Percentiles rank a stretch among this genome's conserved stretches.
These are phyloP conservation scores for Temnothorax nylanderi DNA, from an alignment of 1,140 invertebrate genomes.

Conservation along the genomic window DNA sequence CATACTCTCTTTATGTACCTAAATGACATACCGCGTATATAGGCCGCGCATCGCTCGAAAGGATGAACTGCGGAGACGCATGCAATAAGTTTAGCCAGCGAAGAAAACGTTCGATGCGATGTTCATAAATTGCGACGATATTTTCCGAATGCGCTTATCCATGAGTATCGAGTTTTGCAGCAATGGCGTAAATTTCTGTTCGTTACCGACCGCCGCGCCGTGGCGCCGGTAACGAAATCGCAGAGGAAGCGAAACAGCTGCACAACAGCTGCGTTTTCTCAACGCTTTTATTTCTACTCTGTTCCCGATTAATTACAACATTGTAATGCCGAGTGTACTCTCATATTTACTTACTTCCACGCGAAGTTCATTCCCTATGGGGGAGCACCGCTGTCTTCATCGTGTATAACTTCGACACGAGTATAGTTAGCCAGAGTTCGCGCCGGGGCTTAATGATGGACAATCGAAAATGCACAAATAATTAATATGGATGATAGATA, in stretches of 20 bases:
- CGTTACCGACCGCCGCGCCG: neutral
- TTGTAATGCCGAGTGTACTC: slow-evolving; percentile 15
- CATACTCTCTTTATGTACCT: neutral
- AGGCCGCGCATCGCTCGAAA: too few species aligned
- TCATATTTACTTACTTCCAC: slow-evolving; percentile 4
- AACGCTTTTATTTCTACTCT: slow-evolving; percentile 28
- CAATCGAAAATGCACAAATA: neutral
- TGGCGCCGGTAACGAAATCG: slow-evolving; percentile 7
- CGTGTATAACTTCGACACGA: neutral
- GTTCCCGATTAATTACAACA: slow-evolving; percentile 45
- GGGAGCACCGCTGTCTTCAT: neutral
- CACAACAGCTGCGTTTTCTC: slow-evolving; percentile 54
- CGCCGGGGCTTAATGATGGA: neutral
- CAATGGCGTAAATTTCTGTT: slow-evolving; percentile 14
- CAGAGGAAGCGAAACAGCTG: slow-evolving; percentile 49
- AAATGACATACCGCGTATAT: neutral
- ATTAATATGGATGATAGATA: neutral
- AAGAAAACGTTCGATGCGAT: neutral
- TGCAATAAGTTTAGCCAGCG: neutral
- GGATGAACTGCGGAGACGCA: neutral
- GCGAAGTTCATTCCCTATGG: neutral
- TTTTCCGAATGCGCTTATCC: neutral
- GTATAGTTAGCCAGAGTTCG: neutral
- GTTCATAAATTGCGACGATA: neutral
- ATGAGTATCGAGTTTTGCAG: neutral